phyloP scores from a whole-genome alignment of 2,888 invertebrate genomes.

The Crocallis elinguaria region DNA sequence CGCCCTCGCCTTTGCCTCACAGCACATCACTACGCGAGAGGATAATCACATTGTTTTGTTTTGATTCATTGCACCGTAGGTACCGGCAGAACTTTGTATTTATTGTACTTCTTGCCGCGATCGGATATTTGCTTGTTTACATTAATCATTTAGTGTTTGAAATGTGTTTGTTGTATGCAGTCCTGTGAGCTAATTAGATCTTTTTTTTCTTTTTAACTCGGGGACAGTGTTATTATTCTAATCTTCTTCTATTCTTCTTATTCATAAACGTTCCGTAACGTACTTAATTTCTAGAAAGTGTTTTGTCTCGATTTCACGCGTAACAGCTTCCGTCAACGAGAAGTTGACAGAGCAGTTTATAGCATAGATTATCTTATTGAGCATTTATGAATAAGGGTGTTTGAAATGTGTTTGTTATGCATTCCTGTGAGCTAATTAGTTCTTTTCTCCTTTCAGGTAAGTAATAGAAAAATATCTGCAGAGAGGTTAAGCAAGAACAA shows the following conservation, averaged over 20 bases:
- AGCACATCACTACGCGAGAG: constrained; percentile 59
- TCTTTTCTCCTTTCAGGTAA: constrained; percentile 3
- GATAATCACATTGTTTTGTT: constrained; percentile 83
- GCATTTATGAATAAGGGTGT: too few relatives aligned
- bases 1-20: constrained; percentile 42
- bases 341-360: too few relatives aligned
- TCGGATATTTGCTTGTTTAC: constrained; percentile 58
- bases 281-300: too few relatives aligned
- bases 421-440: constrained; percentile 10
- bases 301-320: too few relatives aligned
- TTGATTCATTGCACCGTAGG: constrained; percentile 80
- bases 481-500: too few relatives aligned
- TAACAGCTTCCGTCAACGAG: too few relatives aligned
- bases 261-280: too few relatives aligned
- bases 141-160: constrained; percentile 52
- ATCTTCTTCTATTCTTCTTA: too few relatives aligned
- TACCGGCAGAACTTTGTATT: constrained; percentile 72
- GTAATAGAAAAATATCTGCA: too few relatives aligned
- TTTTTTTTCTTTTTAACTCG: constrained; percentile 19
- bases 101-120: constrained; percentile 71
- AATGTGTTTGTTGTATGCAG: constrained; percentile 8
- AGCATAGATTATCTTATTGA: too few relatives aligned
- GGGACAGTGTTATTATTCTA: constrained; percentile 29
- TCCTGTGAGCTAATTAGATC: constrained; percentile 11
- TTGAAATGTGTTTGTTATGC: constrained; percentile 12